phyloP scores from a whole-genome alignment of 2,113 vertebrate species.

The Psophia crepitans region DNA sequence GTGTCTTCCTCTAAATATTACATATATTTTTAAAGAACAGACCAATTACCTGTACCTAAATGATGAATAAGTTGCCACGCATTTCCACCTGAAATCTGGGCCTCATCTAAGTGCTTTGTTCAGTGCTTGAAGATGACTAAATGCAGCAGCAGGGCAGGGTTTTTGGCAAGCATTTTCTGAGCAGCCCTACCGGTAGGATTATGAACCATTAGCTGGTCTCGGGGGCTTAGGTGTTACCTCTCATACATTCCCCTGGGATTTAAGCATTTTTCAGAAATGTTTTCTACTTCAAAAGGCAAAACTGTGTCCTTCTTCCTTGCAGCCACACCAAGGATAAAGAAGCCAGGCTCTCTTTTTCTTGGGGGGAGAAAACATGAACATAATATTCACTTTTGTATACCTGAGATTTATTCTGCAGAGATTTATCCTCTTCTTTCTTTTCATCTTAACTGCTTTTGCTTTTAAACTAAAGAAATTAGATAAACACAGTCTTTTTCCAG shows the following conservation, averaged over 20 bases:
- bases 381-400: not conserved
- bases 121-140: not conserved
- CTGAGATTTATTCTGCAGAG: not conserved
- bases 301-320: not conserved
- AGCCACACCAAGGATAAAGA: not conserved
- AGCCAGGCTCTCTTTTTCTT: not conserved
- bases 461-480: not conserved
- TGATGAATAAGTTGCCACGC: not conserved
- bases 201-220: not conserved
- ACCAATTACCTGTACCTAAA: not conserved
- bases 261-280: not conserved
- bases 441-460: not conserved
- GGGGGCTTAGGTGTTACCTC: not conserved
- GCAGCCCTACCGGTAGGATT: not conserved
- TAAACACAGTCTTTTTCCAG: not conserved
- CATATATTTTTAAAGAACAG: not conserved
- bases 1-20: not conserved
- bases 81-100: not conserved
- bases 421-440: not conserved
- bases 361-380: not conserved
- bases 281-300: not conserved
- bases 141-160: not conserved
- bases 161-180: not conserved
- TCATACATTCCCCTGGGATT: not conserved
- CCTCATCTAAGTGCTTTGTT: not conserved